Evolutionary conservation across 2,113 vertebrate genomes (phyloP).

Genomic region (Falcunculus frontatus): DNA sequence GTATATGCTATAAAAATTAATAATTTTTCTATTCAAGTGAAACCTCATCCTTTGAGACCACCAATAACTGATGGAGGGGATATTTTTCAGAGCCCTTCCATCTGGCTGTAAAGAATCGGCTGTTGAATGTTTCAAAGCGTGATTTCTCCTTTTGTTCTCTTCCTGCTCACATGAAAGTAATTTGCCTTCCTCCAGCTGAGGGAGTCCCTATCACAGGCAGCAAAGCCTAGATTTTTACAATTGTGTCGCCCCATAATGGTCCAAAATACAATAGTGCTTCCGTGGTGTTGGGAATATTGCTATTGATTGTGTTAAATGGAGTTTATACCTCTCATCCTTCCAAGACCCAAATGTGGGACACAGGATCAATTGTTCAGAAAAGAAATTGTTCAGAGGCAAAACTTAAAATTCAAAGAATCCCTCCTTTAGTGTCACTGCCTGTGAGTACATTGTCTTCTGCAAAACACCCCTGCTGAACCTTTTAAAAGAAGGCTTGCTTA

Average conservation of each 20-base stretch:
- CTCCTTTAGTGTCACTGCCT: not conserved
- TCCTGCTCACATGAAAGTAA: not conserved
- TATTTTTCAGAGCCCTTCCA: slow-evolving; percentile 17
- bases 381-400: not conserved
- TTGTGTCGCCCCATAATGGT: not conserved
- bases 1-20: slow-evolving; percentile 13
- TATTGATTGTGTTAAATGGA: slow-evolving; percentile 44
- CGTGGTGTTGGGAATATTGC: not conserved
- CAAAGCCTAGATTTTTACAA: not conserved
- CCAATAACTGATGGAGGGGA: not conserved
- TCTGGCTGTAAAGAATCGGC: not conserved
- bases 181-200: slow-evolving; percentile 24
- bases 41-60: not conserved
- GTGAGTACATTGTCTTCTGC: not conserved
- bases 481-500: not conserved
- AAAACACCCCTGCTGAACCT: not conserved
- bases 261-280: slow-evolving; percentile 16
- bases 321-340: slow-evolving; percentile 21
- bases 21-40: not conserved
- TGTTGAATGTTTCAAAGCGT: not conserved
- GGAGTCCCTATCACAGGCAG: not conserved
- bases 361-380: slow-evolving; percentile 32
- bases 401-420: not conserved
- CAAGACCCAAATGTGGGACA: slow-evolving; percentile 23
- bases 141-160: slow-evolving; percentile 37